These are phyloP conservation scores for Loris lydekkerianus DNA, from an alignment of 2,797 vertebrate species.

Conservation along the genomic window DNA sequence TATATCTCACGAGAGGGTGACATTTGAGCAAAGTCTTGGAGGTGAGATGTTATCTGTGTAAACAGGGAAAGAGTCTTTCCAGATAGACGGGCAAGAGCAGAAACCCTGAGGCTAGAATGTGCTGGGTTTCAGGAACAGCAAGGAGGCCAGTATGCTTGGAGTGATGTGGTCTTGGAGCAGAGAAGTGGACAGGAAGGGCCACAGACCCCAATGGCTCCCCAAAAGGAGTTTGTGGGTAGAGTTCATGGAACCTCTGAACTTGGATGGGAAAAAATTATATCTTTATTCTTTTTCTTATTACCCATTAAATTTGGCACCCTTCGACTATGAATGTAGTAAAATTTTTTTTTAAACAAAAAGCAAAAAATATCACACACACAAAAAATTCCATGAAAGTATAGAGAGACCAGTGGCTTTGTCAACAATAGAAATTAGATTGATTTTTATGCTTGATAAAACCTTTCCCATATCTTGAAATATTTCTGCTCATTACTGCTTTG, in stretches of 20 bases:
- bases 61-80: neutral
- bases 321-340: neutral
- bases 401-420: neutral
- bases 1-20: neutral
- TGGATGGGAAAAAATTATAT: neutral
- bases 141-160: neutral
- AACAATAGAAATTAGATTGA: neutral
- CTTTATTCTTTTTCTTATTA: neutral
- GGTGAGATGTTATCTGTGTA: neutral
- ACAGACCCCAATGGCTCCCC: accelerated
- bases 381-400: neutral
- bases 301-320: neutral
- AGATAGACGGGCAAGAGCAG: neutral
- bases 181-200: neutral
- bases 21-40: neutral
- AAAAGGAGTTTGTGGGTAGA: neutral
- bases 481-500: neutral
- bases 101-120: neutral
- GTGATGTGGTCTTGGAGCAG: accelerated
- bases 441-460: neutral
- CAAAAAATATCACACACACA: neutral
- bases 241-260: neutral
- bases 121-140: neutral
- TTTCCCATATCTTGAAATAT: neutral
- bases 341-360: neutral